Base-by-base conservation (phyloP, 2,797 vertebrate species). In the Mallotus villosus region DNA sequence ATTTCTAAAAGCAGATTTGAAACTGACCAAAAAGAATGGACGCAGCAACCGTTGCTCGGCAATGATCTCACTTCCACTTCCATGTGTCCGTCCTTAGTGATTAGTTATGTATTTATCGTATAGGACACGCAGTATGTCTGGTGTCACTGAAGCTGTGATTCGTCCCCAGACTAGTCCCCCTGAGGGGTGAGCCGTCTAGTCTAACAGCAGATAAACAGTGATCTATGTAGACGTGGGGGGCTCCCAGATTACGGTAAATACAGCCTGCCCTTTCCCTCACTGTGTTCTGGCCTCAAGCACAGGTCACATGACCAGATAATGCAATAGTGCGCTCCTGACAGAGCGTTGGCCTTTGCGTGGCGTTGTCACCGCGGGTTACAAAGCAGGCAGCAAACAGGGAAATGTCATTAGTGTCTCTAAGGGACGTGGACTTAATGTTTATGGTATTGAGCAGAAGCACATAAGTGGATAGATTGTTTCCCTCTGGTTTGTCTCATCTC, bases 251-350 rank as follows among this genome's bases (percentile, higher is more conserved):
- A 78, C 70, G 79, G 60, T 75, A 78, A 77, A 74, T 78, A 76
- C 70, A 75, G 79, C 70, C 83, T 91, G 87, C 77, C 90, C 79
- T 90, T 89, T 89, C 74, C 71, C 69, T 84, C 81, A 73, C 83
- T 78, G 73, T 83, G 57, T 87, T 80, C 82, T 90, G 87, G 80
- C 78, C 91, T 89, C 82, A 85, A 93, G 88, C 90, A 82, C 78
- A 77, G 81, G 72, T 82, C 83, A 86, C 89, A 94, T 90, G 82
- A 80, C 82, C 85, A 87, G 85, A 88, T 95, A 93, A 94, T 82
- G 49, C 74, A 89, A 92, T 94, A 71, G 66, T 79, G 67, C 93
- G 77, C 87, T 76, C 78, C 73, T 84, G 82, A 78, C 73, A 81
- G 80, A 63, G 25, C 70, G 78, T 89, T 92, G 92, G 70, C 88